These are phyloP conservation scores for Corythaixoides concolor DNA, from an alignment of 2,113 vertebrate species.

Conservation along the genomic window DNA sequence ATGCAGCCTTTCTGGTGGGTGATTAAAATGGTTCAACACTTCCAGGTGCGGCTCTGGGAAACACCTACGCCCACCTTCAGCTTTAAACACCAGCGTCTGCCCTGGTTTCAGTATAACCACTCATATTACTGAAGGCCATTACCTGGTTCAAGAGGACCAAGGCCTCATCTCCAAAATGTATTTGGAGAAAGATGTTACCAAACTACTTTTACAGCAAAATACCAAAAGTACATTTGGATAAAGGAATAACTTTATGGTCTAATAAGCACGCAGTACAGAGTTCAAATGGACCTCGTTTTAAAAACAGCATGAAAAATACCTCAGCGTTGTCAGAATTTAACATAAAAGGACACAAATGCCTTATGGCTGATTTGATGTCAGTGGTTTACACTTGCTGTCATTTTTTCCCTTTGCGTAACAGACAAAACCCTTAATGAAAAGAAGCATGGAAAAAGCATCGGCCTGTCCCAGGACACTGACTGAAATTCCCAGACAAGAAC, in stretches of 20 bases:
- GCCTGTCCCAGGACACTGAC: conserved; percentile 2
- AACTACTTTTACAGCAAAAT: not conserved
- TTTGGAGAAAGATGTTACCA: not conserved
- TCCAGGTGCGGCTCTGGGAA: not conserved
- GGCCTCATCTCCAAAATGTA: not conserved
- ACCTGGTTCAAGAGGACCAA: not conserved
- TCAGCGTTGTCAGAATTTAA: not conserved
- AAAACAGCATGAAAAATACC: not conserved
- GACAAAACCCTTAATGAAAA: not conserved
- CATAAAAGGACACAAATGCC: not conserved
- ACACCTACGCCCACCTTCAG: not conserved
- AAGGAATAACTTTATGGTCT: not conserved
- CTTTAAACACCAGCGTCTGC: not conserved
- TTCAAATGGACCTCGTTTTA: not conserved
- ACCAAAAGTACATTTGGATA: not conserved
- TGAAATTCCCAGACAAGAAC: not conserved
- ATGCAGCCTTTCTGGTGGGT: not conserved
- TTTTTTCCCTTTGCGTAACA: not conserved
- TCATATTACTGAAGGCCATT: not conserved
- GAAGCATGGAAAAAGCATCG: not conserved
- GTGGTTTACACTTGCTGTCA: not conserved
- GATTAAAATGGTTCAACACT: not conserved
- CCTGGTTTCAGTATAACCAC: accelerated
- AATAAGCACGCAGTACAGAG: accelerated
- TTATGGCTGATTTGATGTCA: not conserved